A percentile compares a stretch with the other conserved stretches of the same genome.
Evolutionary conservation across 2,797 vertebrate genomes (phyloP).

Genomic region (Coccyzus lansbergi): DNA sequence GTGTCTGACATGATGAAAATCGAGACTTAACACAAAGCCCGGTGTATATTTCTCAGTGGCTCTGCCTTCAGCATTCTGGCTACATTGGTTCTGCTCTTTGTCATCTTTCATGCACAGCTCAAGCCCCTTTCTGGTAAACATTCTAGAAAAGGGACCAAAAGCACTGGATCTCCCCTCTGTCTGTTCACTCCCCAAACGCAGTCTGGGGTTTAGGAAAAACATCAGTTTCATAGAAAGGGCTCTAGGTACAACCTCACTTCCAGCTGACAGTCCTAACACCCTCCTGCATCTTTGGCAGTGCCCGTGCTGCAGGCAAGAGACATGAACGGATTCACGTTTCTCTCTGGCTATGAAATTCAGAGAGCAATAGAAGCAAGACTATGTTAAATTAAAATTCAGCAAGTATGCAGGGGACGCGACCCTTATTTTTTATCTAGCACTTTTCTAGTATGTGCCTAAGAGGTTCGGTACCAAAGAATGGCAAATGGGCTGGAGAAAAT

Average conservation of each 20-base stretch:
- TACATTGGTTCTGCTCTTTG: background rate
- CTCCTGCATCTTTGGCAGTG: background rate
- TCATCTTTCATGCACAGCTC: background rate
- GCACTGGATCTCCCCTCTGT: background rate
- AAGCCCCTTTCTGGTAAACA: background rate
- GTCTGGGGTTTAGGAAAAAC: background rate
- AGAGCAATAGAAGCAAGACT: background rate
- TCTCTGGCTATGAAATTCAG: background rate
- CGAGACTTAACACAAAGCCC: background rate
- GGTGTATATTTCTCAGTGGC: background rate
- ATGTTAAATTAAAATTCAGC: background rate
- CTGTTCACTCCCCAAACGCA: background rate
- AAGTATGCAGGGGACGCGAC: background rate
- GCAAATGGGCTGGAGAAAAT: background rate
- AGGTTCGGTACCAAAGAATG: background rate
- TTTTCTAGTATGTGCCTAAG: background rate
- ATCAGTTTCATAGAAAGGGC: background rate
- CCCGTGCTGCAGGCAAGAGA: background rate
- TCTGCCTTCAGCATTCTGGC: background rate
- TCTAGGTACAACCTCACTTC: background rate
- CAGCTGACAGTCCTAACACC: background rate
- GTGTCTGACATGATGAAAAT: background rate
- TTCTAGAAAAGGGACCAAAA: background rate
- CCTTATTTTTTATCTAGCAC: background rate
- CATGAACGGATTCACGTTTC: background rate